A percentile compares a stretch with the other conserved stretches of the same genome.
Conservation (phyloP, 2,113 vertebrate genomes). For the Semnornis frantzii region DNA sequence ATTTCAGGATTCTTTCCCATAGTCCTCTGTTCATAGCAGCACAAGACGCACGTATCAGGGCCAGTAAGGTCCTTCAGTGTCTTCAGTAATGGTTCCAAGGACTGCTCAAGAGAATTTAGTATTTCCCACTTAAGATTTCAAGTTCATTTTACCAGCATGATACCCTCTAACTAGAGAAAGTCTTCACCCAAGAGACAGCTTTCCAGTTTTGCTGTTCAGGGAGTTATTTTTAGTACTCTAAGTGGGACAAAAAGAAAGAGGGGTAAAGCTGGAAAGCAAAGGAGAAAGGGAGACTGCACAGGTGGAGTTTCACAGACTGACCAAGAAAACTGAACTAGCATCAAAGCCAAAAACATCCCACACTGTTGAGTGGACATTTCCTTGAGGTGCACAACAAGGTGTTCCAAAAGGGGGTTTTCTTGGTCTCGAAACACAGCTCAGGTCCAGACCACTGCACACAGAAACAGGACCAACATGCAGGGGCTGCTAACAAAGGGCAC, state of each 20-base stretch:
- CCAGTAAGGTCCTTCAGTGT: constrained; percentile 88
- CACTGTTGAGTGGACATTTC: neutral
- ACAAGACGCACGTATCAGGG: constrained; percentile 87
- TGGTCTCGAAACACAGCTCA: neutral
- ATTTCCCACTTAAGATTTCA: neutral
- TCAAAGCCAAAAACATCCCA: neutral
- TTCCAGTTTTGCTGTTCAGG: neutral
- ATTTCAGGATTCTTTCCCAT: constrained; percentile 92
- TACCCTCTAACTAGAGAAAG: neutral
- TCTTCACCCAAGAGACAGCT: neutral
- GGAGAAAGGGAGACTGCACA: neutral
- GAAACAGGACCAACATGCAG: neutral
- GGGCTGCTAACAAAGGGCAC: neutral
- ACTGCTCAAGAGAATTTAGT: constrained; percentile 75
- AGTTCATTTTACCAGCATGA: neutral
- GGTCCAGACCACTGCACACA: neutral
- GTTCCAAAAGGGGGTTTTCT: neutral
- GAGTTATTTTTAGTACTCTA: constrained; percentile 31
- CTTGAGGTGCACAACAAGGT: neutral
- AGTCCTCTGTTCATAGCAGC: constrained; percentile 95
- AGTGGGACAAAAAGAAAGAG: constrained; percentile 16
- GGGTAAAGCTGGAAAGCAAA: neutral
- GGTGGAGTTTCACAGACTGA: neutral
- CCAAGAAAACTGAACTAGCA: neutral
- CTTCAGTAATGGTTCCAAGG: constrained; percentile 88